These are phyloP conservation scores for Latrodectus hesperus DNA, from an alignment of 2,888 invertebrate genomes.

Conservation along the genomic window DNA sequence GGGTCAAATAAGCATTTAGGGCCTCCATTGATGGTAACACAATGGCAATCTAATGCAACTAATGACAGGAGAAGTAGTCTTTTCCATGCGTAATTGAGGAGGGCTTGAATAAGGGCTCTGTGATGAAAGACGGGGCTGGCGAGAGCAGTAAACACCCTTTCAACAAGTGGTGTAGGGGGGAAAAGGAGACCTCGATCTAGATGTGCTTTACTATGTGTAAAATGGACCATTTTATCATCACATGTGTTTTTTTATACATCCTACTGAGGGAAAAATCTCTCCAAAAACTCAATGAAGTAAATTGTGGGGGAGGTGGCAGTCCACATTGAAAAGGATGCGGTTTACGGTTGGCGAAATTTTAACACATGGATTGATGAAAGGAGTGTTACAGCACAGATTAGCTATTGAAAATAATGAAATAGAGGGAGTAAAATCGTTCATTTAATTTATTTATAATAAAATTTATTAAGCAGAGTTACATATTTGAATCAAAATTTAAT, in stretches of 20 bases:
- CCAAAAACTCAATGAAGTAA: neutral
- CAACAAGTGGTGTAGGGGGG: neutral
- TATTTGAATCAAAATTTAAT: too few relatives aligned
- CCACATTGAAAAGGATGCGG: neutral
- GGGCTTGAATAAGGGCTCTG: neutral
- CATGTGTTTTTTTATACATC: neutral
- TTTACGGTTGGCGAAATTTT: neutral
- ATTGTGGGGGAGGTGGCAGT: neutral
- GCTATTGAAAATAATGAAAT: too few relatives aligned
- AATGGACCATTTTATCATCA: constrained; percentile 19
- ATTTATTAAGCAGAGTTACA: too few relatives aligned
- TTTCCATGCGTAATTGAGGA: neutral
- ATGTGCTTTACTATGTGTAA: constrained; percentile 4
- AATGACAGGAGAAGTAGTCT: constrained; percentile 23
- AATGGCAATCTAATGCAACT: constrained; percentile 11
- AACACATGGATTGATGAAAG: too few relatives aligned
- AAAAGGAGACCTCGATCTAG: neutral
- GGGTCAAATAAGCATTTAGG: neutral
- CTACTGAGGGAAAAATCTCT: neutral
- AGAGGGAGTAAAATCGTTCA: too few relatives aligned
- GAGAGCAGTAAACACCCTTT: neutral
- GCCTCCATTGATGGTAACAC: neutral
- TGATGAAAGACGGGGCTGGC: neutral
- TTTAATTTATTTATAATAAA: too few relatives aligned
- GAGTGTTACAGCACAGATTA: too few relatives aligned